Evolutionary conservation across 1,140 invertebrate species (phyloP).

Genomic region (Lanistes nyassanus): DNA sequence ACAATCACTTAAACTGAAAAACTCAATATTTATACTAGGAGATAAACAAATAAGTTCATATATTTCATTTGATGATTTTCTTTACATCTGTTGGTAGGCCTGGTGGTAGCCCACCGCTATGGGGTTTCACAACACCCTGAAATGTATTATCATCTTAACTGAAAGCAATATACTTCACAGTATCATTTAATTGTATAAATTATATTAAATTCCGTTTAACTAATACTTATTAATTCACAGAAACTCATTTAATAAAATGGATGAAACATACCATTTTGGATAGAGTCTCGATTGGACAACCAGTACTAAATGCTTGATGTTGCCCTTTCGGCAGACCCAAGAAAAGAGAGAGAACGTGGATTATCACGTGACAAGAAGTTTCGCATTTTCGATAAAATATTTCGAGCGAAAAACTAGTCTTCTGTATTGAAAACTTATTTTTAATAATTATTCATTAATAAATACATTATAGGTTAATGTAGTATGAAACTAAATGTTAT

Average conservation of each 20-base stretch:
- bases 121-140: too few species aligned
- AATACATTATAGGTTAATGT: background rate
- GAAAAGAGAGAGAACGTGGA: conserved; percentile 46
- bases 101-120: too few species aligned
- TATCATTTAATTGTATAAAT: background rate
- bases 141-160: too few species aligned
- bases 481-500: conserved; percentile 17
- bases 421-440: background rate
- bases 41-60: too few species aligned
- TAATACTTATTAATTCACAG: background rate
- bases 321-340: conserved; percentile 47
- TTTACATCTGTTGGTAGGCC: too few species aligned
- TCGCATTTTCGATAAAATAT: conserved; percentile 15
- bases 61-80: too few species aligned
- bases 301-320: conserved; percentile 26
- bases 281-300: conserved; percentile 47
- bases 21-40: too few species aligned
- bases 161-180: background rate
- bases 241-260: conserved; percentile 20
- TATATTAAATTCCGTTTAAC: conserved; percentile 2
- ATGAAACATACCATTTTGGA: conserved; percentile 60
- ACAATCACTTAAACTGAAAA: too few species aligned
- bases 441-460: background rate
- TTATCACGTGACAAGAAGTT: conserved; percentile 43
- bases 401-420: background rate